These are phyloP conservation scores for Oasisia sp. DNA, from an alignment of 2,888 invertebrate genomes.

Conservation along the genomic window DNA sequence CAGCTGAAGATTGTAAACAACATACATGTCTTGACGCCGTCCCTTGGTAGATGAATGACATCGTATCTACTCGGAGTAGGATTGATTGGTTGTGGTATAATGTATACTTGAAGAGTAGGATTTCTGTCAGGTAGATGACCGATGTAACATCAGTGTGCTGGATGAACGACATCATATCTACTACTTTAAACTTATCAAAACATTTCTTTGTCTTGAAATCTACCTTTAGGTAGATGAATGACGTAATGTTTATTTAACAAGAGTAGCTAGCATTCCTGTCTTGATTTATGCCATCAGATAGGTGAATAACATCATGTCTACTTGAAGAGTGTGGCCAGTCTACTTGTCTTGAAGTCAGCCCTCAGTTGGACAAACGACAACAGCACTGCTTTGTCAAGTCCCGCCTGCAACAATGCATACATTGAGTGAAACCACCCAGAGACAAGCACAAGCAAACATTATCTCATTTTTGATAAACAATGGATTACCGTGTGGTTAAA, in stretches of 20 bases:
- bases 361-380: conserved; percentile 93
- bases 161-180: no score
- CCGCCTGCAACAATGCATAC: conserved; percentile 75
- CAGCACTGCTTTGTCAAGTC: conserved; percentile 88
- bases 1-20: background rate
- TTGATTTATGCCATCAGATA: background rate
- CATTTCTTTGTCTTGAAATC: conserved; percentile 88
- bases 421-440: background rate
- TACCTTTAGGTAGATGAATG: conserved; percentile 91
- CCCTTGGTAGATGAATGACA: background rate
- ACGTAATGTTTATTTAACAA: conserved; percentile 70
- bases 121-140: no score
- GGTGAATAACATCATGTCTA: conserved; percentile 23
- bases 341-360: conserved; percentile 91
- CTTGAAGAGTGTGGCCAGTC: conserved; percentile 38
- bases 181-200: no score
- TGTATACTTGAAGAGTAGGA: no score
- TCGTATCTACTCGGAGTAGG: conserved; percentile 33
- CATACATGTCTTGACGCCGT: background rate
- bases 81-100: no score
- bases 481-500: no score
- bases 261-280: conserved; percentile 57
- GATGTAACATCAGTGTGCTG: no score
- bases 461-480: no score
- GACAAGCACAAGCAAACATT: background rate